Evolutionary conservation across 53 echinoderm and acorn worm species (phyloP), one percentile per base, ranked within the genome.

Genomic region (Hippasteria phrygiana): DNA sequence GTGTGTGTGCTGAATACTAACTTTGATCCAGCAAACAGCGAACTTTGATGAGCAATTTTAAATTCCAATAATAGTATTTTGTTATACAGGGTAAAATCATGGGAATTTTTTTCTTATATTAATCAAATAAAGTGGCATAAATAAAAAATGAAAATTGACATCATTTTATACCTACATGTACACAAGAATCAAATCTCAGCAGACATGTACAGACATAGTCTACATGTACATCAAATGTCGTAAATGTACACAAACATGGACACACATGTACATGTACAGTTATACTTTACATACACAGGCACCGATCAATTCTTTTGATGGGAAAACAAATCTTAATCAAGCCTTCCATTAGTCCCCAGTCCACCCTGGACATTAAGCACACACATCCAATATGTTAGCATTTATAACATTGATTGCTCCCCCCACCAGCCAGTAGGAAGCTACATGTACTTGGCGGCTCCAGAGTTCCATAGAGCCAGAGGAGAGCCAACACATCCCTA

Each of bases 331-430:
- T 32, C 51, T 20, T 50, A 76, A 51, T 76, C 76, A 53, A 51
- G 50, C 24, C 76, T 76, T 50, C 76, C 76, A 50, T 76, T 50
- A 29, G 9, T 6, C 17, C n/a, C 20, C 76, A 76, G 48, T 76
- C 50, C 76, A 34, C 76, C 36, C 37, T 12, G 18, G 76, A 54
- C 75, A 75, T 75, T 46, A 75, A 54, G 16, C 75, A 75, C 39
- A 48, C 46, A 17, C 50, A 76, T 76, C 78, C 56, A 55, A 42
- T 78, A 78, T 78, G 59, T 35, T 55, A 78, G 36, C 78, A 78
- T 55, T 59, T 59, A 26, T 22, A 26, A 24, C 59, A 8, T 7
- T 59, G 34, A 34, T 67, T 35, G 9, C 59, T 3, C 27, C 18
- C 12, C 14, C 48, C 33, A 20, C 31, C 48, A 46, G 26, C 9